phyloP scores from a whole-genome alignment of 2,888 invertebrate genomes.

The Drosophila meridionalis region DNA sequence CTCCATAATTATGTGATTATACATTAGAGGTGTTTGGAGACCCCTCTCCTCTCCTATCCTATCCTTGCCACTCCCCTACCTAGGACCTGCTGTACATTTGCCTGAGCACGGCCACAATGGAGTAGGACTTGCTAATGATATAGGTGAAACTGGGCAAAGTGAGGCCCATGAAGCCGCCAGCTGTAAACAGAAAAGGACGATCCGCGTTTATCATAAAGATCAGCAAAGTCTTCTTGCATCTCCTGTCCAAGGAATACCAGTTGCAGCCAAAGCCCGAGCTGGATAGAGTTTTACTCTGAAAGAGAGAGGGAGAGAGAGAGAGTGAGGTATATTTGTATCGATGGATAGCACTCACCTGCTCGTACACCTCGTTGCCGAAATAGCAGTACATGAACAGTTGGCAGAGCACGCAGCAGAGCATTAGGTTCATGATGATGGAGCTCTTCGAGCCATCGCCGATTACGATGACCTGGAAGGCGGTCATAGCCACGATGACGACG shows the following conservation, averaged over 20 bases:
- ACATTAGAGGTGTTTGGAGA: background rate
- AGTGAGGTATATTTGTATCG: no score
- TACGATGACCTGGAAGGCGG: conserved; percentile 73
- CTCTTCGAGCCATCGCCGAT: conserved; percentile 53
- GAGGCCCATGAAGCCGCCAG: conserved; percentile 70
- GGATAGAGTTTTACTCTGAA: conserved; percentile 70
- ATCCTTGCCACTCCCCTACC: background rate
- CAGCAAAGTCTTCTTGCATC: conserved; percentile 59
- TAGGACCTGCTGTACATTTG: conserved; percentile 56
- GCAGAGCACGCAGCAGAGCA: conserved; percentile 69
- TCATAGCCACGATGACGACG: conserved; percentile 71
- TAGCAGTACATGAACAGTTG: conserved; percentile 77
- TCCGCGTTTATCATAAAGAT: conserved; percentile 60
- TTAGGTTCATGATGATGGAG: conserved; percentile 65
- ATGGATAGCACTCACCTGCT: conserved; percentile 27
- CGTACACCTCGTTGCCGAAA: conserved; percentile 77
- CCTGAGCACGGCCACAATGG: conserved; percentile 71
- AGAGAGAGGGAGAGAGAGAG: background rate
- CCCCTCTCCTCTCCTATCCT: accelerated
- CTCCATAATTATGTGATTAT: conserved; percentile 1
- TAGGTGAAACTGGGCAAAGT: conserved; percentile 72
- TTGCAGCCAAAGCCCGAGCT: conserved; percentile 64
- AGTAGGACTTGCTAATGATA: conserved; percentile 76
- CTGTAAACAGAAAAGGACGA: conserved; percentile 68
- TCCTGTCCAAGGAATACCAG: conserved; percentile 67